A percentile compares a stretch with the other conserved stretches of the same genome.
These are phyloP conservation scores for Spodoptera exigua DNA, from an alignment of 2,888 invertebrate genomes.

Conservation along the genomic window DNA sequence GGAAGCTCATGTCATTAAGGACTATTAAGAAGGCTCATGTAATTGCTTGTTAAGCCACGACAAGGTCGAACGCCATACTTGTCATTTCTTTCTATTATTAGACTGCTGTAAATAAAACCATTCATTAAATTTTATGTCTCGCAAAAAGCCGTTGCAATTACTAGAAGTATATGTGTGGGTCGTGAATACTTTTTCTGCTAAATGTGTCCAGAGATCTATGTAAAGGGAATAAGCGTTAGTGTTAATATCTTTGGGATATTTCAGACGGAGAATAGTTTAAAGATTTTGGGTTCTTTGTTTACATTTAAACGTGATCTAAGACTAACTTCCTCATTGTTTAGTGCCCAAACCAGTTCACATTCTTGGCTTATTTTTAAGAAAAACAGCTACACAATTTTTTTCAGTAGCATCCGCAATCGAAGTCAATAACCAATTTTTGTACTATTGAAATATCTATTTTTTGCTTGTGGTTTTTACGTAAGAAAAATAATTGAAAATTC, in stretches of 20 bases:
- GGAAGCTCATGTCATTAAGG: constrained; percentile 78
- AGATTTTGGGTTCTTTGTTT: not conserved
- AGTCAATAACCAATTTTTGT: constrained; percentile 22
- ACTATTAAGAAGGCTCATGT: constrained; percentile 71
- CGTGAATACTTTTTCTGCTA: not conserved
- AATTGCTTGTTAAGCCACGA: constrained; percentile 64
- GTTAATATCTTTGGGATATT: too few relatives aligned
- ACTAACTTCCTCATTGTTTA: constrained; percentile 24
- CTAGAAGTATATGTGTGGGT: constrained; percentile 7
- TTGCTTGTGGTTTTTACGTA: constrained; percentile 30
- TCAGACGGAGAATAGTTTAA: too few relatives aligned
- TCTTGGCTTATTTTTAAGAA: constrained; percentile 8
- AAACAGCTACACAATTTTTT: constrained; percentile 8
- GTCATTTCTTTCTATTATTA: constrained; percentile 65
- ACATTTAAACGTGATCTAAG: not conserved
- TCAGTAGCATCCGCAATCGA: constrained; percentile 10
- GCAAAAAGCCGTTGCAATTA: constrained; percentile 11
- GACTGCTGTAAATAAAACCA: constrained; percentile 44
- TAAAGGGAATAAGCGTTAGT: too few relatives aligned
- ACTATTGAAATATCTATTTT: constrained; percentile 30
- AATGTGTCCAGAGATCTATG: not conserved
- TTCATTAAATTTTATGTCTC: constrained; percentile 47
- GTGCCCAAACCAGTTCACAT: constrained; percentile 10
- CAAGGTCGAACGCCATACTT: constrained; percentile 63
- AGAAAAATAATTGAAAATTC: constrained; percentile 47